Base-by-base conservation (phyloP, 2,888 invertebrate species). In the Epirrhoe alternata region DNA sequence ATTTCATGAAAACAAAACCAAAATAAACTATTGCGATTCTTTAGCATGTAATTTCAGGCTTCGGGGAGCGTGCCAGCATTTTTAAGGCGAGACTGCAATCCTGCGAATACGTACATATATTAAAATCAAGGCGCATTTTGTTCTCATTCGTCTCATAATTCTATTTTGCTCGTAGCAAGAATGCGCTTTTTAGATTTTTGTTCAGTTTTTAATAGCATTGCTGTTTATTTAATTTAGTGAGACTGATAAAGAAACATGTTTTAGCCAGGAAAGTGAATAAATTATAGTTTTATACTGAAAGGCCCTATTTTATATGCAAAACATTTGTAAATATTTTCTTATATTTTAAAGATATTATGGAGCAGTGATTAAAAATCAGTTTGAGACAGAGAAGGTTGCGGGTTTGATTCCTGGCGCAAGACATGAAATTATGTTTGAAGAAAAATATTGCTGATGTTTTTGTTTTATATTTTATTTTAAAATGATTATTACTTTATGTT, bases 131-230 rank as follows among this genome's bases (percentile, higher is more conserved):
- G 72, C 67, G 82, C 78, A 84, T 91, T 91, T 86, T 82, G 81
- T 78, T 84, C 83, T 90, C 90, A 92, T 92, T 87, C 88, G 82
- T 92, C 88, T 89, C 84, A 83, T 87, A 89, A 89, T 89, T 87
- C 82, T 82, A 86, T 91, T 89, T 71, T 86, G 77, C 80, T 74
- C 68, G 80, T 73, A 75, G 79, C 75, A 79, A 80, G 80, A 82
- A 82, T 81, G 78, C 78, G 79, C 77, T 82, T 78, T 74, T 75
- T 71, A 77, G 79, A 79, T 84, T 82, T 57, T 30, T 50, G 38
- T 63, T 57, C n/a, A 31, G 35, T 58, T 52, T 33, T 10, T 10
- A 45, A 30, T 17, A 24, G 52, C 56, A 49, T 45, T 14, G 14
- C 12, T 47, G 14, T 47, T 45, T 14, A n/a, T 14, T 45, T 47